Evolutionary conservation across 1,140 invertebrate species (phyloP).

Genomic region (Musca vetustissima): DNA sequence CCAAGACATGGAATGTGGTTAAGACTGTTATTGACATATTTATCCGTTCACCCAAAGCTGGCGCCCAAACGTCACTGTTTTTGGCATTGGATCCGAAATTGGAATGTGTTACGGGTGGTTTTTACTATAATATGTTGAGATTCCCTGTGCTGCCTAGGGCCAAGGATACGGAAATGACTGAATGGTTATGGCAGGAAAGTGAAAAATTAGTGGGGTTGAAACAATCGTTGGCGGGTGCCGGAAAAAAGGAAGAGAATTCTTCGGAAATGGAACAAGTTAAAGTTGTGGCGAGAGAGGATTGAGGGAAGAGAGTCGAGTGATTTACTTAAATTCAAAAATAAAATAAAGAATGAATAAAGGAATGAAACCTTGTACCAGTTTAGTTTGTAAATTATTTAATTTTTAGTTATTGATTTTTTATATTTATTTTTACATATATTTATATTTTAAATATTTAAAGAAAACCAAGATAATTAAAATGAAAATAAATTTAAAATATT

Average conservation of each 20-base stretch:
- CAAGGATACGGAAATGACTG: constrained; percentile 58
- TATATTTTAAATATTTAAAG: too few species aligned
- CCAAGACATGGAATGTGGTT: constrained; percentile 68
- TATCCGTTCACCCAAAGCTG: constrained; percentile 18
- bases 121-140: constrained; percentile 61
- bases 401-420: too few species aligned
- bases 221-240: background rate
- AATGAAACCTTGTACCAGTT: too few species aligned
- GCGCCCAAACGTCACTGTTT: constrained; percentile 72
- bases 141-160: constrained; percentile 49
- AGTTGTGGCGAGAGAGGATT: background rate
- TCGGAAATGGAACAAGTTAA: constrained; percentile 8
- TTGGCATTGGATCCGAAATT: constrained; percentile 72
- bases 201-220: constrained; percentile 42
- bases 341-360: too few species aligned
- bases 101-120: constrained; percentile 67
- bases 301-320: too few species aligned
- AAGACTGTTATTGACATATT: constrained; percentile 1
- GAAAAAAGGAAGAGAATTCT: background rate
- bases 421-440: too few species aligned
- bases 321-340: too few species aligned
- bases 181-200: constrained; percentile 71
- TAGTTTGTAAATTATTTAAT: too few species aligned
- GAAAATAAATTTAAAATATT: too few species aligned
- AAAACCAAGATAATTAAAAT: too few species aligned